phyloP scores from a whole-genome alignment of 2,888 invertebrate species.

The Euzetes globulus region DNA sequence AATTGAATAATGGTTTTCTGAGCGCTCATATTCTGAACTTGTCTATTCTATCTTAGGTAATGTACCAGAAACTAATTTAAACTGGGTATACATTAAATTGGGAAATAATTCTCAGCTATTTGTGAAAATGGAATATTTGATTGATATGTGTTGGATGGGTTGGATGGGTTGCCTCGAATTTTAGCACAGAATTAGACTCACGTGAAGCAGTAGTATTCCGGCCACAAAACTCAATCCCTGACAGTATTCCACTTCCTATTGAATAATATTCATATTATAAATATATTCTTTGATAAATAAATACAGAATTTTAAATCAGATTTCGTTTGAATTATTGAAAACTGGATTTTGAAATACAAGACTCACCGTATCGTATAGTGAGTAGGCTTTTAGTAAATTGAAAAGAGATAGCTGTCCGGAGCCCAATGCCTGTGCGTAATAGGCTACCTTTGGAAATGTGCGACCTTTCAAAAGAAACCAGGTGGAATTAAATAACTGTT shows the following conservation, averaged over 20 bases:
- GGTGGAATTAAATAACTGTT: background rate
- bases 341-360: background rate
- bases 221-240: constrained; percentile 95
- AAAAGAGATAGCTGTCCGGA: constrained; percentile 87
- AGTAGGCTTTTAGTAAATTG: constrained; percentile 91
- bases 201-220: constrained; percentile 82
- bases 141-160: background rate
- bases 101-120: too few relatives aligned
- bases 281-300: background rate
- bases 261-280: background rate
- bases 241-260: constrained; percentile 58
- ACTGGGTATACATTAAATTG: too few relatives aligned
- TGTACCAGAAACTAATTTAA: too few relatives aligned
- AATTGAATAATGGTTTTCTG: too few relatives aligned
- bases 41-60: too few relatives aligned
- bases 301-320: background rate
- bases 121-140: too few relatives aligned
- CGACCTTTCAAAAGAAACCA: constrained; percentile 54
- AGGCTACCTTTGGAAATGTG: constrained; percentile 89
- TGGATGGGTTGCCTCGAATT: constrained; percentile 40
- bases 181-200: constrained; percentile 51
- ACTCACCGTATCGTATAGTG: constrained; percentile 73
- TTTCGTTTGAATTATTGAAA: background rate
- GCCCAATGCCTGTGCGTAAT: constrained; percentile 82
- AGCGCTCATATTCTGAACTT: too few relatives aligned